phyloP scores from a whole-genome alignment of 2,797 vertebrate genomes.

The Acipenser oxyrinchus region DNA sequence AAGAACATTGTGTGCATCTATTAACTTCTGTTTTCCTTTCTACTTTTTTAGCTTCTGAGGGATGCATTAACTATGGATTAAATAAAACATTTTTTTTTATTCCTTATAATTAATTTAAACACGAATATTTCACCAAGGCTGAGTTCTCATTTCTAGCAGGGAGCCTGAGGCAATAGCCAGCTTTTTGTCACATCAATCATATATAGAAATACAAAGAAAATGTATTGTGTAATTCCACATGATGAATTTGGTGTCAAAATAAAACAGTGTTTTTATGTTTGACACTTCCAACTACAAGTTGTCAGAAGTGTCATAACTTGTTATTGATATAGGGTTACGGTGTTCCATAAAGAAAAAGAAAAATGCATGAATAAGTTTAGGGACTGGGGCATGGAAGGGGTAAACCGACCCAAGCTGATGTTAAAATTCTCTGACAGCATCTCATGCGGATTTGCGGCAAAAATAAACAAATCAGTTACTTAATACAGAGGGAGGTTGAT shows the following conservation, averaged over 20 bases:
- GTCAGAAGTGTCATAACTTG: too few species aligned
- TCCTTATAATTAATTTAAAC: slow-evolving; percentile 22
- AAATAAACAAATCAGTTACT: too few species aligned
- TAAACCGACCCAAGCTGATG: too few species aligned
- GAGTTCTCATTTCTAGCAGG: slow-evolving; percentile 16
- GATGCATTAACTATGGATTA: slow-evolving; percentile 9
- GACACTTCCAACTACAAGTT: too few species aligned
- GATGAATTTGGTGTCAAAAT: slow-evolving; percentile 11
- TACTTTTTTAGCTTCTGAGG: slow-evolving; percentile 8
- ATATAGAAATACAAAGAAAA: slow-evolving; percentile 9
- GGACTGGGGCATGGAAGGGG: too few species aligned
- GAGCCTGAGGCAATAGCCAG: slow-evolving; percentile 14
- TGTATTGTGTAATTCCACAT: slow-evolving; percentile 16
- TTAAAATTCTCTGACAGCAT: too few species aligned
- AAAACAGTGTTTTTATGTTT: background rate
- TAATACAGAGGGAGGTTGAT: too few species aligned
- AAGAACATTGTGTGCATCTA: background rate
- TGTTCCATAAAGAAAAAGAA: background rate
- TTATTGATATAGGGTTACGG: background rate
- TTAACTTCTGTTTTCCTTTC: slow-evolving; percentile 5
- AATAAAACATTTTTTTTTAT: slow-evolving; percentile 11
- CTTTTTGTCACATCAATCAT: slow-evolving; percentile 28
- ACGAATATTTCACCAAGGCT: slow-evolving; percentile 17
- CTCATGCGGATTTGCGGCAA: too few species aligned
- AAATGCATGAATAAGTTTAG: too few species aligned